A percentile compares a stretch with the other conserved stretches of the same genome.
Evolutionary conservation across 2,888 invertebrate genomes (phyloP).

Genomic region (Spilarctia lutea): DNA sequence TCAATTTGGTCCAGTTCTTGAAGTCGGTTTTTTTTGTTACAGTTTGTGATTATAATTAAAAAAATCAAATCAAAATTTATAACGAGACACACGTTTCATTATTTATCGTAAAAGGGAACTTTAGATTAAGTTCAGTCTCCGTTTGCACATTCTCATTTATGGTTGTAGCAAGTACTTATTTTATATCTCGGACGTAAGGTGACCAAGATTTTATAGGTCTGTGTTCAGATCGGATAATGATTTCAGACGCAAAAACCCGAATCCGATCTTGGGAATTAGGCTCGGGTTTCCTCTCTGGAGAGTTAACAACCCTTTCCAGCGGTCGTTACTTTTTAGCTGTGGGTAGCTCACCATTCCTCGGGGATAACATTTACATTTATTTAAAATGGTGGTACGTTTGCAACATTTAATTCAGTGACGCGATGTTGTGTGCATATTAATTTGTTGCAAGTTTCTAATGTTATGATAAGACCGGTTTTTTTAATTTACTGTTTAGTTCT

Average conservation of each 20-base stretch:
- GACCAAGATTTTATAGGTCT: constrained; percentile 49
- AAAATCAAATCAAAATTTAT: not conserved
- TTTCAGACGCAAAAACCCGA: constrained; percentile 58
- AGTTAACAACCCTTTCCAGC: constrained; percentile 59
- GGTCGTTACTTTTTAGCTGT: constrained; percentile 63
- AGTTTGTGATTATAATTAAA: too few species aligned
- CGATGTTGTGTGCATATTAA: constrained; percentile 49
- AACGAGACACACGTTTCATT: not conserved
- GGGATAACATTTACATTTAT: constrained; percentile 62
- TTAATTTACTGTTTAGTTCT: not conserved
- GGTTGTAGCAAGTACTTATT: constrained; percentile 26
- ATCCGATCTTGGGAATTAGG: constrained; percentile 57
- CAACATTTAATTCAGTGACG: constrained; percentile 57
- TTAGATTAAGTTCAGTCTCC: constrained; percentile 7
- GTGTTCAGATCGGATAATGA: constrained; percentile 61
- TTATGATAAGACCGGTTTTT: not conserved
- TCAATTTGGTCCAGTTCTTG: too few species aligned
- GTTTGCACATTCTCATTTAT: constrained; percentile 11
- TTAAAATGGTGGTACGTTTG: constrained; percentile 60
- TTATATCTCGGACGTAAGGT: constrained; percentile 33
- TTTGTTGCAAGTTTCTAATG: constrained; percentile 24
- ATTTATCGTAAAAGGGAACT: not conserved
- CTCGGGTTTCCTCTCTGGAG: constrained; percentile 60
- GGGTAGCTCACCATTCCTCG: constrained; percentile 55
- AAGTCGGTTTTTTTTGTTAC: too few species aligned